phyloP scores from a whole-genome alignment of 2,113 vertebrate genomes.

The Aramus guarauna region DNA sequence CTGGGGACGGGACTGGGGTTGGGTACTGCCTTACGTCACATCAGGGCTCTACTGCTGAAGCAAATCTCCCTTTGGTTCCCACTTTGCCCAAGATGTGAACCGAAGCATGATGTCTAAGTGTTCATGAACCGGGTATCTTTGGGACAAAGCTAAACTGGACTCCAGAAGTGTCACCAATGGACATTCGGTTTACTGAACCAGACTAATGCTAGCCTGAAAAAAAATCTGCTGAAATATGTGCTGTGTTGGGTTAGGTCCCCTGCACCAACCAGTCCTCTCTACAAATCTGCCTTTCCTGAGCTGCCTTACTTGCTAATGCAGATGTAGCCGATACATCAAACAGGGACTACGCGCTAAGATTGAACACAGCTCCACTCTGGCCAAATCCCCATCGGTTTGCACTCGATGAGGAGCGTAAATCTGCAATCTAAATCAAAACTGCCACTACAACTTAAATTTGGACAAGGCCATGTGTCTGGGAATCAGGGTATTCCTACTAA shows the following conservation, averaged over 20 bases:
- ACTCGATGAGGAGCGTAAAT: background rate
- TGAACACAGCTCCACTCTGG: background rate
- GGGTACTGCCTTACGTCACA: background rate
- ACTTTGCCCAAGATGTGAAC: rapidly evolving
- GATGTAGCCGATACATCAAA: background rate
- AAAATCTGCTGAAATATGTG: background rate
- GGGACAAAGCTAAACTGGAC: background rate
- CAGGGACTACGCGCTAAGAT: background rate
- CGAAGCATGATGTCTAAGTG: background rate
- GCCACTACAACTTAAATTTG: background rate
- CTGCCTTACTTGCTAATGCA: background rate
- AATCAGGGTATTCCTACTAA: background rate
- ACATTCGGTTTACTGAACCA: background rate
- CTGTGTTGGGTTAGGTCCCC: background rate
- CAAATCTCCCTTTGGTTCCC: background rate
- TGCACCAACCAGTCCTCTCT: background rate
- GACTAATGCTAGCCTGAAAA: background rate
- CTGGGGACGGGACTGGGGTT: background rate
- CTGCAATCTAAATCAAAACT: background rate
- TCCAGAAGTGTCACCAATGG: background rate
- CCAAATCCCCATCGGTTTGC: background rate
- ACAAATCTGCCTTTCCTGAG: background rate
- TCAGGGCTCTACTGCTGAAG: background rate
- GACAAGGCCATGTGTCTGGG: background rate
- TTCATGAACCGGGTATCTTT: background rate